These are phyloP conservation scores for Crocuta crocuta DNA, from an alignment of 2,113 vertebrate genomes.

Conservation along the genomic window DNA sequence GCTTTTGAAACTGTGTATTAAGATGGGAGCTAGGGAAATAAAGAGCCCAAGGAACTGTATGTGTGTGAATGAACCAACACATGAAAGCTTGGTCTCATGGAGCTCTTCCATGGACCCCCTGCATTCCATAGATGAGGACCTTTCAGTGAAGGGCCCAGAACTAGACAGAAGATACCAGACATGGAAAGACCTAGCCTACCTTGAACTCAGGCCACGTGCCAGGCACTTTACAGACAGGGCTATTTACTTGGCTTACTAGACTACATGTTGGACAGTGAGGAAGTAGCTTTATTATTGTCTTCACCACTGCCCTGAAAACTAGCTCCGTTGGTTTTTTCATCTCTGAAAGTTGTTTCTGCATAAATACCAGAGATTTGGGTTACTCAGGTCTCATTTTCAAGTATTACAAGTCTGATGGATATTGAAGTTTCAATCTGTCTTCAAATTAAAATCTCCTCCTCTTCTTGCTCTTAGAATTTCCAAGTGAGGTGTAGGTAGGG, in stretches of 20 bases:
- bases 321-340: background rate
- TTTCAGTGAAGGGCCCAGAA: background rate
- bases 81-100: background rate
- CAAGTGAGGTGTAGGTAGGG: fast-evolving
- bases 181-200: background rate
- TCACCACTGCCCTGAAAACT: background rate
- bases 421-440: background rate
- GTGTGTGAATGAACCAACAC: background rate
- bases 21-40: background rate
- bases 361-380: background rate
- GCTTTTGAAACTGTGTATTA: background rate
- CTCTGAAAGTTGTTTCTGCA: background rate
- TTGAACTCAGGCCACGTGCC: background rate
- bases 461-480: background rate
- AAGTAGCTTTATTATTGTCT: background rate
- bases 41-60: background rate
- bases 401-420: background rate
- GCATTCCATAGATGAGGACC: background rate
- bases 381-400: background rate
- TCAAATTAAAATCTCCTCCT: background rate
- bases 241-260: background rate
- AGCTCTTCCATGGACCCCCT: too few species aligned
- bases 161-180: background rate
- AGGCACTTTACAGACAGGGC: background rate
- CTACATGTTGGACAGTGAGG: background rate